Conservation (phyloP, 2,888 invertebrate genomes). For the Cartodere bifasciata region DNA sequence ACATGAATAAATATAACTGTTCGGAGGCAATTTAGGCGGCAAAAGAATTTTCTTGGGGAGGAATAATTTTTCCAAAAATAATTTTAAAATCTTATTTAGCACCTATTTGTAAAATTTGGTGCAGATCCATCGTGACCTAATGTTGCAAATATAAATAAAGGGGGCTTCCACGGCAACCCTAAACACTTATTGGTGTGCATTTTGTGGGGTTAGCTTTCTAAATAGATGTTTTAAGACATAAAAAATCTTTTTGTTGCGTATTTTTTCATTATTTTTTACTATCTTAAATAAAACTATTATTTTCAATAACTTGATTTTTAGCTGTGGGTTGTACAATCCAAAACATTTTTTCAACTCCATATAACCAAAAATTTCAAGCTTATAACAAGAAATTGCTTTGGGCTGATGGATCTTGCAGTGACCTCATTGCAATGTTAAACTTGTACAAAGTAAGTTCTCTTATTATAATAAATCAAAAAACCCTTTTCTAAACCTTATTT, state of each 20-base stretch:
- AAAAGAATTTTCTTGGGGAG: too few species aligned
- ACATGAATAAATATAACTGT: too few species aligned
- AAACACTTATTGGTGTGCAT: too few species aligned
- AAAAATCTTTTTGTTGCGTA: not conserved
- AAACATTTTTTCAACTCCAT: slow-evolving; percentile 65
- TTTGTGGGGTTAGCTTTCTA: too few species aligned
- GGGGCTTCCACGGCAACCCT: too few species aligned
- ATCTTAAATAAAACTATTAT: not conserved
- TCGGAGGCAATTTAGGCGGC: too few species aligned
- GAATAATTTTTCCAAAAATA: too few species aligned
- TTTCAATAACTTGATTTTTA: slow-evolving; percentile 25
- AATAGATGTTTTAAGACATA: too few species aligned
- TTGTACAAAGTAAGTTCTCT: slow-evolving; percentile 63
- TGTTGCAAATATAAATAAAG: too few species aligned
- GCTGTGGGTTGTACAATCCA: slow-evolving; percentile 74
- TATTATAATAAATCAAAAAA: not conserved
- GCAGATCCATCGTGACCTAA: too few species aligned
- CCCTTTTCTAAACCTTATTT: slow-evolving; percentile 9
- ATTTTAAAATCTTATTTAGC: too few species aligned
- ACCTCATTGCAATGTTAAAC: slow-evolving; percentile 69
- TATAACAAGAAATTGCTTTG: slow-evolving; percentile 68
- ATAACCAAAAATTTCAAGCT: slow-evolving; percentile 52
- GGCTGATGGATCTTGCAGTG: slow-evolving; percentile 74
- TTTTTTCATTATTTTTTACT: slow-evolving; percentile 7
- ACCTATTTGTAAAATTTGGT: too few species aligned